These are phyloP conservation scores for Sinella curviseta DNA, from an alignment of 1,140 invertebrate species.

Conservation along the genomic window DNA sequence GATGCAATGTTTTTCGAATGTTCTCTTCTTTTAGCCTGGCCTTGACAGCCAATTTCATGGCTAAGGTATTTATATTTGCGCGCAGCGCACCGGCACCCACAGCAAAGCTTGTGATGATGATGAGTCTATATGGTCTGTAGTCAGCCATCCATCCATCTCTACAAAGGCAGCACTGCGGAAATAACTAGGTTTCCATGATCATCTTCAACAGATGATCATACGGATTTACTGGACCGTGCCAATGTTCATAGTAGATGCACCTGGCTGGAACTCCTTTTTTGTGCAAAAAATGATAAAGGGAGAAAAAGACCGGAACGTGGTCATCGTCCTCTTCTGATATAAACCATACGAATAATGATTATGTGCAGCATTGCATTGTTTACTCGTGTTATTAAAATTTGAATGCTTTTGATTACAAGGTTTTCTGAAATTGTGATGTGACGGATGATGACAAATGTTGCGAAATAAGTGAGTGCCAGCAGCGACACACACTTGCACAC, in stretches of 20 bases:
- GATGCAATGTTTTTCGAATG: background rate
- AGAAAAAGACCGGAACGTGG: background rate
- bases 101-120: background rate
- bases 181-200: slow-evolving; percentile 23
- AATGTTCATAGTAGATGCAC: background rate
- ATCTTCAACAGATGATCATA: background rate
- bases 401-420: too few species aligned
- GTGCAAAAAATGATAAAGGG: background rate
- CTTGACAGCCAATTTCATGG: background rate
- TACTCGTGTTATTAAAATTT: background rate
- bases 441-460: background rate
- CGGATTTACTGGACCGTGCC: slow-evolving; percentile 19
- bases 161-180: background rate
- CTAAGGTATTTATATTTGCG: background rate
- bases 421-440: too few species aligned
- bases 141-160: background rate
- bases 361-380: background rate
- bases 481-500: background rate
- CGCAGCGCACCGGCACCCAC: background rate
- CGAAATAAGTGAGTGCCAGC: background rate
- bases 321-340: background rate
- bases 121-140: background rate
- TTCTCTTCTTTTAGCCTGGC: background rate
- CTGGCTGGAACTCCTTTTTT: background rate
- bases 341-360: background rate